Percentiles rank a stretch among this genome's conserved stretches.
phyloP scores from a whole-genome alignment of 2,888 invertebrate species.

The Teleiodes luculella region DNA sequence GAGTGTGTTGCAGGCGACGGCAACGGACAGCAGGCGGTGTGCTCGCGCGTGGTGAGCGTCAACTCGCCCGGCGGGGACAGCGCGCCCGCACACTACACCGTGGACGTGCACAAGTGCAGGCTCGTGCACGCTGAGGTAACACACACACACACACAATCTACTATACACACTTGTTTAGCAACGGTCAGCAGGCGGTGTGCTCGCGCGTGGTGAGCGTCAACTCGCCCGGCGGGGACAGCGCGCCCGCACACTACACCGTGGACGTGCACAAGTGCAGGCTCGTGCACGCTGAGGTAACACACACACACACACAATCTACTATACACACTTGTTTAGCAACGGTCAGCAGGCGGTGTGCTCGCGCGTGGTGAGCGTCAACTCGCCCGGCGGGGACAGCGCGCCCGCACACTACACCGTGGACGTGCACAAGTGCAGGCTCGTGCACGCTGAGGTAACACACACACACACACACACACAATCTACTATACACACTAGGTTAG shows the following conservation, averaged over 20 bases:
- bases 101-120: slow-evolving; percentile 56
- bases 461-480: too few species aligned
- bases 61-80: slow-evolving; percentile 64
- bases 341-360: slow-evolving; percentile 35
- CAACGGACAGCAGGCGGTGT: slow-evolving; percentile 37
- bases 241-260: slow-evolving; percentile 31
- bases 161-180: too few species aligned
- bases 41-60: slow-evolving; percentile 36
- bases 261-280: slow-evolving; percentile 59
- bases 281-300: slow-evolving; percentile 52
- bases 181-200: slow-evolving; percentile 33
- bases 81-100: slow-evolving; percentile 28
- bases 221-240: slow-evolving; percentile 59
- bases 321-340: too few species aligned
- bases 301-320: too few species aligned
- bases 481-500: too few species aligned
- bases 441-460: slow-evolving; percentile 51
- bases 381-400: slow-evolving; percentile 56
- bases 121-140: slow-evolving; percentile 57
- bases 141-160: too few species aligned
- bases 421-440: slow-evolving; percentile 54
- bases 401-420: slow-evolving; percentile 36
- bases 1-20: slow-evolving; percentile 50
- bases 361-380: slow-evolving; percentile 47
- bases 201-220: slow-evolving; percentile 45